Evolutionary conservation across 2,797 vertebrate genomes (phyloP), one percentile per base, ranked within the genome.

Genomic region (Takifugu ocellatus): DNA sequence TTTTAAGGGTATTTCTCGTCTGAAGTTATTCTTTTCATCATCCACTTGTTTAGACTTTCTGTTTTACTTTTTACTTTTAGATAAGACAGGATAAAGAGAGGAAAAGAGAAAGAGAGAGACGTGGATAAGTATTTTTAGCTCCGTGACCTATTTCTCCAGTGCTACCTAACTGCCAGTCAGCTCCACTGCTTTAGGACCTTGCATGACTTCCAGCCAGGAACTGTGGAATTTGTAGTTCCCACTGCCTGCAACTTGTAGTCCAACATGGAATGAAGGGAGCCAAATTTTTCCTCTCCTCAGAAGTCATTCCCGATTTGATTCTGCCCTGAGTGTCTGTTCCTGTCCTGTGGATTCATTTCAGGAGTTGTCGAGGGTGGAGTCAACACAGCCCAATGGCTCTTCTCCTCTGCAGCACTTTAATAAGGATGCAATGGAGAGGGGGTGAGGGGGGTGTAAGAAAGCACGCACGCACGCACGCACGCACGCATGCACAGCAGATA

Each of bases 91-190:
- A 74, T 72, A 45, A 64, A 74, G 75, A 75, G 63, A 78, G 62
- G 72, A 54, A 36, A 53, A 25, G 61, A 80, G 67, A 84, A 44
- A 78, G 73, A 83, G 77, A 76, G 75, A 88, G 81, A 84, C 79
- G 88, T 79, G 80, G 75, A 84, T 82, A 87, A 81, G 88, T 93
- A 93, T 93, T 93, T 92, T 90, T 93, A 93, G 90, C 88, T 87
- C 78, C 84, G 85, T 91, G 92, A 92, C 92, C 91, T 88, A 91
- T 92, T 93, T 93, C 90, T 91, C 84, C 83, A 89, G 87, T 86
- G 85, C 90, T 91, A 90, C 89, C 90, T 90, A 78, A 87, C 85
- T 89, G 91, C 85, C 90, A 91, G 83, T 92, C 88, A 90, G 83
- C 63, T 69, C 61, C 64, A 79, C 66, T 82, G 84, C 88, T 84